Evolutionary conservation across 2,888 invertebrate genomes (phyloP), one percentile per base, ranked within the genome.

Genomic region (Noctua janthe): DNA sequence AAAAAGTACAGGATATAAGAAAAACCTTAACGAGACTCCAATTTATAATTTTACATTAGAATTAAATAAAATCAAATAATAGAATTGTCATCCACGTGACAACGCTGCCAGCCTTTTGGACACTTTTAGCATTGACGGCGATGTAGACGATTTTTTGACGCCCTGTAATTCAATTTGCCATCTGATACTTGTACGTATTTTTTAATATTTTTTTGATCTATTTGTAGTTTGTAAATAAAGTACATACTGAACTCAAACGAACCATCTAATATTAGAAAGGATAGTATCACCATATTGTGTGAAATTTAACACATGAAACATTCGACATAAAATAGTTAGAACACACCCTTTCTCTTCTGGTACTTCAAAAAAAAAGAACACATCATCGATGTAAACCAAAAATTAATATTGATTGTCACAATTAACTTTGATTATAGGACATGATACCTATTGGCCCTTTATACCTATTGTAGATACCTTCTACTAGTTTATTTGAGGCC

Each of bases 381-480:
- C 1, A 67, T 74, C 3, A 47, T 80, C 54, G 15, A 54, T 5
- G 8, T 51, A 64, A 62, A 20, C 3, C 20, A 35, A 69, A 35
- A 80, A 47, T 10, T 0, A 20, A 20, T 23, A 1, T 20, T n/a
- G 2, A 20, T 20, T 51, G 23, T 51, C 8, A 23, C 2, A 51
- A 47, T n/a, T 15, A n/a, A 51, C 0, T 23, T n/a, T 3, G 0
- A 17, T 15, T 43, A 11, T 0, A 23, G 6, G 0, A 17, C 43
- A 67, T 11, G 0, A 1, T 43, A 43, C 4, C 0, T 23, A 62
- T 15, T 2, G 6, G 17, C 4, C 29, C 29, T 29, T 29, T 29
- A 29, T 62, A 29, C 6, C 8, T 43, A 13, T 10, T 23, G 1
- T 23, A 17, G 6, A 17, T 17, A 66, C 39, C 8, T n/a, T 43